Evolutionary conservation across 2,797 vertebrate genomes (phyloP), one percentile per base, ranked within the genome.

Genomic region (Acrocephalus scirpaceus): DNA sequence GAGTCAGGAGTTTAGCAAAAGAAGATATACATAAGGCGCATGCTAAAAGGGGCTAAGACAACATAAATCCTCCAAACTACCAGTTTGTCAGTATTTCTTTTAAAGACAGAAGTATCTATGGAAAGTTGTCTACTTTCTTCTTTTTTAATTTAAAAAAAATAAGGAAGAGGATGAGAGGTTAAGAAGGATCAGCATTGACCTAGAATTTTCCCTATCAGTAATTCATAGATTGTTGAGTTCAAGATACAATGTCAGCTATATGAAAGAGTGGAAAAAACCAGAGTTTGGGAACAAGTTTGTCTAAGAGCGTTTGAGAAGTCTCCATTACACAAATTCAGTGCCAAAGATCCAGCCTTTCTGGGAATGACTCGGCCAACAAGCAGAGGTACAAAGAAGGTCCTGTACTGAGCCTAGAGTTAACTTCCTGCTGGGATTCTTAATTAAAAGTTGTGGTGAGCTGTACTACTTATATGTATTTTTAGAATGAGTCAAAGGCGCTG

Each of bases 351-450:
- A 89, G 10, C 45, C 44, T 87, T 89, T 88, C 73, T 95, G 84
- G 57, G 91, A 93, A 66, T 71, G 42, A 67, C 65, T 96, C 2
- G 1, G 50, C 58, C 81, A 90, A 75, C 62, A 77, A 86, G 72
- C 58, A 71, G 40, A 71, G 62, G 32, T 88, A 91, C 75, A 91
- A 93, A 93, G 85, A 85, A 78, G 78, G 57, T 89, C n/a, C 72
- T 97, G 58, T 96, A 17, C 8, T 90, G 69, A 83, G 54, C 40
- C 50, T 45, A 25, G 36, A 93, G 42, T 77, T 83, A 93, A 62
- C 71, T 83, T 91, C 76, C 51, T 93, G 40, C 36, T 80, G 66
- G 54, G 66, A 80, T 91, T 94, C 69, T 67, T 87, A 56, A 91
- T 82, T 89, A 83, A 92, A 93, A 86, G n/a, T 54, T 95, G 58